Conservation (phyloP, 53 echinoderm and acorn worm species). For the Henricia sp. region DNA sequence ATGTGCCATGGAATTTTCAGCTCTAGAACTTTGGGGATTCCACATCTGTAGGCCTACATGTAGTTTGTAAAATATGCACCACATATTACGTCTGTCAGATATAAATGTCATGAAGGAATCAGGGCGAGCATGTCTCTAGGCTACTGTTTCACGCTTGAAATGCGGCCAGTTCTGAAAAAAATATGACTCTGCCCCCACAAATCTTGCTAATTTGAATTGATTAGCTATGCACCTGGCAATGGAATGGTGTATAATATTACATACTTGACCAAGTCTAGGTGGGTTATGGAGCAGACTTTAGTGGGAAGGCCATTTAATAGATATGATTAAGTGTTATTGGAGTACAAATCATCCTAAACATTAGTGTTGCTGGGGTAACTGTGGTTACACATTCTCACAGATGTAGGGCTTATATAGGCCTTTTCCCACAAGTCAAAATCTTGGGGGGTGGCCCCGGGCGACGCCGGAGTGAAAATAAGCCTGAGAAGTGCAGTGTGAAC, state of each 20-base stretch:
- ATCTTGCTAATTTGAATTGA: slow-evolving; percentile 18
- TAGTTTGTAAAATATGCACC: slow-evolving; percentile 11
- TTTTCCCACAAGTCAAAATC: no score
- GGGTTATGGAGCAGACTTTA: background rate
- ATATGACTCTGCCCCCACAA: slow-evolving; percentile 18
- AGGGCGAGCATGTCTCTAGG: slow-evolving; percentile 20
- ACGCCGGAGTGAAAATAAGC: no score
- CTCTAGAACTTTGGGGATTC: slow-evolving; percentile 3
- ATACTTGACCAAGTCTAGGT: slow-evolving; percentile 18
- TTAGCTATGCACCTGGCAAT: slow-evolving; percentile 37
- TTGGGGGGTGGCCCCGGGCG: no score
- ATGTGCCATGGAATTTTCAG: no score
- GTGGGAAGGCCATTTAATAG: no score
- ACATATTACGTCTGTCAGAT: background rate
- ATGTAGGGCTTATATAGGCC: no score
- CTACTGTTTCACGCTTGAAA: slow-evolving; percentile 39
- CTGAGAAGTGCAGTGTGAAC: no score
- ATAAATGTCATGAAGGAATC: background rate
- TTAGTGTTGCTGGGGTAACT: no score
- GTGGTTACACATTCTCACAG: no score
- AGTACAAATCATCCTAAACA: no score
- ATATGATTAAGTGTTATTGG: no score
- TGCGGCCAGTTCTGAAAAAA: background rate
- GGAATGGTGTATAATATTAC: slow-evolving; percentile 35
- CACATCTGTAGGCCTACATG: background rate